A percentile compares a stretch with the other conserved stretches of the same genome.
Conservation (phyloP, 2,888 invertebrate genomes). For the Catonia carolina region DNA sequence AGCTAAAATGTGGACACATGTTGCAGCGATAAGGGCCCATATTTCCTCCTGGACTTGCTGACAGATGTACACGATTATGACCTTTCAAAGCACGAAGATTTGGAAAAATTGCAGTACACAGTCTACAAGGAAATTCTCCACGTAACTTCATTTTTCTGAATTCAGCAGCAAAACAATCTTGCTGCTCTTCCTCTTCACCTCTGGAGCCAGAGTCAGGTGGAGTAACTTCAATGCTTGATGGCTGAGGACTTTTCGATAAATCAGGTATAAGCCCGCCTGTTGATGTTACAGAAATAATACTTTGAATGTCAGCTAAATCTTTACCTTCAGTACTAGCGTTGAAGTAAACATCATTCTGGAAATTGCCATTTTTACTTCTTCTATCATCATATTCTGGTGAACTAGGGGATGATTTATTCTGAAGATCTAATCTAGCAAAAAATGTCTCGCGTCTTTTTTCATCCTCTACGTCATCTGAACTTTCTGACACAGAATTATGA, state of each 20-base stretch:
- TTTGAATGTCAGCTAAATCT: slow-evolving; percentile 80
- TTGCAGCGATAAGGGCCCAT: slow-evolving; percentile 75
- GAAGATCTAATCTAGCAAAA: slow-evolving; percentile 70
- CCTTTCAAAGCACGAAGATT: slow-evolving; percentile 86
- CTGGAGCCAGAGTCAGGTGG: slow-evolving; percentile 39
- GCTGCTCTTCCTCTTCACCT: slow-evolving; percentile 64
- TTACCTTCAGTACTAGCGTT: slow-evolving; percentile 44
- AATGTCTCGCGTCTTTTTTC: slow-evolving; percentile 64
- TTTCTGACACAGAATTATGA: slow-evolving; percentile 26
- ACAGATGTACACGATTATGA: slow-evolving; percentile 79
- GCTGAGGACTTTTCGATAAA: slow-evolving; percentile 42
- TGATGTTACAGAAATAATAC: slow-evolving; percentile 72
- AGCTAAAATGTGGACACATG: slow-evolving; percentile 82
- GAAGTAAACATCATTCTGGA: slow-evolving; percentile 9
- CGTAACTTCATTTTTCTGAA: slow-evolving; percentile 84
- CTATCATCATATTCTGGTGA: slow-evolving; percentile 17
- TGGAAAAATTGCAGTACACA: slow-evolving; percentile 82
- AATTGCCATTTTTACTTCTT: background rate
- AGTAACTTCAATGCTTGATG: slow-evolving; percentile 30
- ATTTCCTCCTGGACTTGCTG: slow-evolving; percentile 53
- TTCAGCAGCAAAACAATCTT: slow-evolving; percentile 76
- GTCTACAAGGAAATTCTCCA: slow-evolving; percentile 82
- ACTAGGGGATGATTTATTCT: slow-evolving; percentile 47
- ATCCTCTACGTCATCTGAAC: slow-evolving; percentile 48
- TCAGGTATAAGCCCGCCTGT: slow-evolving; percentile 35